Base-by-base conservation (phyloP, 2,888 invertebrate species). In the Deroplatys truncata region DNA sequence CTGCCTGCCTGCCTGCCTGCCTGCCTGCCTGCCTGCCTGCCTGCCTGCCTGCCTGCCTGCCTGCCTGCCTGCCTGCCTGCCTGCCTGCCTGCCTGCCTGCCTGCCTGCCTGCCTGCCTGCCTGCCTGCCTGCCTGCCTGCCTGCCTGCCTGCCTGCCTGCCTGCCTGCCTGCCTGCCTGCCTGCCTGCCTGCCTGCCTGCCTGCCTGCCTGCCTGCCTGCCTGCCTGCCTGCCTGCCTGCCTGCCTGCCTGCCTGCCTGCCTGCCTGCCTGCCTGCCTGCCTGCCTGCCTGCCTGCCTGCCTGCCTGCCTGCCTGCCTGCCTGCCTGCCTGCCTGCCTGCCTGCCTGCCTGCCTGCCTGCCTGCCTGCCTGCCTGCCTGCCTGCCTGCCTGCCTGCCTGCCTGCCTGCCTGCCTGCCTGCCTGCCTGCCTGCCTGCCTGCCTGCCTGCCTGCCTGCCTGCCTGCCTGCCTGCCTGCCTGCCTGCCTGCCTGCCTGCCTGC, bases 1-100 rank as follows among this genome's bases (percentile, higher is more conserved):
- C 82, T 82, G 82, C 82, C 82, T 82, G 82, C 82, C 82, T 82
- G 82, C 82, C 82, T 82, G 82, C 82, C 82, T 82, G 82, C 82
- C 82, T 82, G 82, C 82, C 82, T 82, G 82, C 82, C 82, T 82
- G 82, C 82, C 82, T 82, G 82, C 82, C 82, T 82, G 82, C 82
- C 82, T 84, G 84, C 84, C 84, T 84, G 84, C 84, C 84, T 84
- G 84, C 84, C 84, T 84, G 84, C 84, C 84, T 84, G 16, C 82
- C 82, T 82, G 82, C 82, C 82, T 82, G 82, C 82, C 82, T 82
- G 82, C 20, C 82, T 82, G 82, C 20, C 85, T 85, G 16, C 20
- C 85, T 85, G 16, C 35, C 85, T 85, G 16, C 9, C 82, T 82
- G 82, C 20, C 82, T 82, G 82, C 20, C 82, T 82, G 82, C 20